Evolutionary conservation across 2,888 invertebrate genomes (phyloP).

Genomic region (Sminthurides aquaticus): DNA sequence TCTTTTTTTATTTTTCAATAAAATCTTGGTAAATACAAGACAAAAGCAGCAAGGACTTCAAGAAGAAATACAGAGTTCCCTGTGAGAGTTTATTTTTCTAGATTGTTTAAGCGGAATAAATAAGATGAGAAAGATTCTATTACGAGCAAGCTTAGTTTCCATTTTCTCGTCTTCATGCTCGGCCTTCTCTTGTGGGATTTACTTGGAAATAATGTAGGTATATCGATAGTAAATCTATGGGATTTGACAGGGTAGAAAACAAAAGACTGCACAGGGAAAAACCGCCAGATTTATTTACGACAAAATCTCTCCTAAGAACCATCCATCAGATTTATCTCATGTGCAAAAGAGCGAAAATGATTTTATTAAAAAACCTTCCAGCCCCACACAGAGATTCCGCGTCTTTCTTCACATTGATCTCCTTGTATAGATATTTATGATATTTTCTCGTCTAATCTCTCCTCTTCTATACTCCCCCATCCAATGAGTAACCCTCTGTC

Average conservation of each 20-base stretch:
- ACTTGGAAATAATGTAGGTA: not conserved
- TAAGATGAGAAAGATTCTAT: not conserved
- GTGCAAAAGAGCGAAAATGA: slow-evolving; percentile 12
- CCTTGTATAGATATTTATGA: too few species aligned
- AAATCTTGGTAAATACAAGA: too few species aligned
- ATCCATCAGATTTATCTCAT: slow-evolving; percentile 17
- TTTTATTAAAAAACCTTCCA: slow-evolving; percentile 36
- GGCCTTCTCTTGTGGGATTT: not conserved
- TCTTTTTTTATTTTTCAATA: too few species aligned
- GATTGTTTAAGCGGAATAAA: not conserved
- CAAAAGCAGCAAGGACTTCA: too few species aligned
- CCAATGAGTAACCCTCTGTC: too few species aligned
- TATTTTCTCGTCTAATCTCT: too few species aligned
- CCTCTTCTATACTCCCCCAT: too few species aligned
- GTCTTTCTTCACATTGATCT: too few species aligned
- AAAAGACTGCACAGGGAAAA: not conserved
- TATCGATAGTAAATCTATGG: not conserved
- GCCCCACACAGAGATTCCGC: too few species aligned
- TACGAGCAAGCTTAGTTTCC: not conserved
- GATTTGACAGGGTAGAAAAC: not conserved
- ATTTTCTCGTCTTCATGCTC: slow-evolving; percentile 12
- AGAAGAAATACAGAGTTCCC: too few species aligned
- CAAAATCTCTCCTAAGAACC: not conserved
- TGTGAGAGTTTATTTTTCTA: too few species aligned
- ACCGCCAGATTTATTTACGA: not conserved